Conservation (phyloP, 2,888 invertebrate species). For the Oscheius myriophilus region DNA sequence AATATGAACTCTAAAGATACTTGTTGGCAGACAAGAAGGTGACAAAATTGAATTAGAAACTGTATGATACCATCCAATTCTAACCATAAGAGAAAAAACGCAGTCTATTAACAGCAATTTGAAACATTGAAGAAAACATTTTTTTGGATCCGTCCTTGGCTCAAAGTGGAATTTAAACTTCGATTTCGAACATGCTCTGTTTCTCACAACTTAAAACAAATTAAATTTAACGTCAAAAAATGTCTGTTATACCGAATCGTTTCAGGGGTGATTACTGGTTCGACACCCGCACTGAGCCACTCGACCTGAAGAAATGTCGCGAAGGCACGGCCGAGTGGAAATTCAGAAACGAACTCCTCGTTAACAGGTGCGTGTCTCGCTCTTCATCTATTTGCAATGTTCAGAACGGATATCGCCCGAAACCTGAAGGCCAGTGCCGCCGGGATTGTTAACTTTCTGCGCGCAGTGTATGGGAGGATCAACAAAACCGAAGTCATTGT, state of each 20-base stretch:
- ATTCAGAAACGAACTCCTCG: slow-evolving; percentile 9
- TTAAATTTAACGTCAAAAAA: no score
- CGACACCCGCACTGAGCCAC: slow-evolving; percentile 19
- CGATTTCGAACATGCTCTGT: background rate
- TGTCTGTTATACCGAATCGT: no score
- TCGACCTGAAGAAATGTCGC: slow-evolving; percentile 22
- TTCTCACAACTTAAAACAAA: no score
- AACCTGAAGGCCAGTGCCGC: slow-evolving; percentile 19
- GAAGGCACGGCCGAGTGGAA: slow-evolving; percentile 16
- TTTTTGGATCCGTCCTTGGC: no score
- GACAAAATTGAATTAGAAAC: background rate
- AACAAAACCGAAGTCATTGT: slow-evolving; percentile 29
- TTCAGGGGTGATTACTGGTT: slow-evolving; percentile 18
- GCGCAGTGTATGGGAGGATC: slow-evolving; percentile 19
- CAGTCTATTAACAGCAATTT: no score
- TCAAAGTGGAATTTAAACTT: no score
- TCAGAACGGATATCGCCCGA: slow-evolving; percentile 15
- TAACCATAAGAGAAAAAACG: no score
- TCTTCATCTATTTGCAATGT: background rate
- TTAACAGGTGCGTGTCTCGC: slow-evolving; percentile 4
- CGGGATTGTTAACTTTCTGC: slow-evolving; percentile 23
- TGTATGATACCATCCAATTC: no score
- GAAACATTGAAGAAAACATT: no score
- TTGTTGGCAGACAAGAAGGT: background rate
- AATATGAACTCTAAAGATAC: background rate